Percentiles rank a stretch among this genome's conserved stretches.
phyloP scores from a whole-genome alignment of 2,113 vertebrate species.

The Protobothrops flavoviridis region DNA sequence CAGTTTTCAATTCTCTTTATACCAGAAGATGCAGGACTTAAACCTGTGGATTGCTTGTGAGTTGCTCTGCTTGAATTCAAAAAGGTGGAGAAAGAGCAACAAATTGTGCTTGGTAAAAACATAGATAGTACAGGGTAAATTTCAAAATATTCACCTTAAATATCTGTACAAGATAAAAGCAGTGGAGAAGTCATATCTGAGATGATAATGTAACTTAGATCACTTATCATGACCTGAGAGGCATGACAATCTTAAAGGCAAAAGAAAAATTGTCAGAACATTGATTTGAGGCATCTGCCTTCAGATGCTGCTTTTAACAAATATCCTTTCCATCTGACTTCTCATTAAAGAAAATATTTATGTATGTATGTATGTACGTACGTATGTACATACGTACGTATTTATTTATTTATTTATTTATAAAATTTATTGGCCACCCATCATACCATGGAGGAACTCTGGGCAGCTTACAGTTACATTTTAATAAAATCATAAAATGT shows the following conservation, averaged over 20 bases:
- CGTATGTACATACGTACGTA: too few relatives aligned
- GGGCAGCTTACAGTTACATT: neutral
- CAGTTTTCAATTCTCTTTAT: neutral
- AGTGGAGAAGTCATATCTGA: conserved; percentile 19
- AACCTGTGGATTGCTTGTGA: neutral
- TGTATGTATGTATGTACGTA: too few relatives aligned
- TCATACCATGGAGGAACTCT: neutral
- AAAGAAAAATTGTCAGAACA: conserved; percentile 16
- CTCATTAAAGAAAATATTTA: conserved; percentile 21
- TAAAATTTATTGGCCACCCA: neutral
- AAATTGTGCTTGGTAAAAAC: conserved; percentile 31
- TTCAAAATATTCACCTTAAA: conserved; percentile 45
- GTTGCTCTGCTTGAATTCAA: conserved; percentile 20
- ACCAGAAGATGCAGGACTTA: neutral
- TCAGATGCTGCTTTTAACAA: conserved; percentile 28
- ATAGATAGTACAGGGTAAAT: conserved; percentile 37
- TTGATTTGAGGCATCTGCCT: conserved; percentile 15
- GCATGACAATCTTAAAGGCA: conserved; percentile 1
- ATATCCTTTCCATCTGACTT: conserved; percentile 21
- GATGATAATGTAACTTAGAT: conserved; percentile 30
- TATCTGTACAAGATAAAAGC: conserved; percentile 35
- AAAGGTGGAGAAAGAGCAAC: conserved; percentile 37
- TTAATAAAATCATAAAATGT: neutral
- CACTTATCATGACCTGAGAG: conserved; percentile 22
- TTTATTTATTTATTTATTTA: too few relatives aligned